Percentiles rank a stretch among this genome's conserved stretches.
These are phyloP conservation scores for Shinisaurus crocodilurus DNA, from an alignment of 2,113 vertebrate genomes.

Conservation along the genomic window DNA sequence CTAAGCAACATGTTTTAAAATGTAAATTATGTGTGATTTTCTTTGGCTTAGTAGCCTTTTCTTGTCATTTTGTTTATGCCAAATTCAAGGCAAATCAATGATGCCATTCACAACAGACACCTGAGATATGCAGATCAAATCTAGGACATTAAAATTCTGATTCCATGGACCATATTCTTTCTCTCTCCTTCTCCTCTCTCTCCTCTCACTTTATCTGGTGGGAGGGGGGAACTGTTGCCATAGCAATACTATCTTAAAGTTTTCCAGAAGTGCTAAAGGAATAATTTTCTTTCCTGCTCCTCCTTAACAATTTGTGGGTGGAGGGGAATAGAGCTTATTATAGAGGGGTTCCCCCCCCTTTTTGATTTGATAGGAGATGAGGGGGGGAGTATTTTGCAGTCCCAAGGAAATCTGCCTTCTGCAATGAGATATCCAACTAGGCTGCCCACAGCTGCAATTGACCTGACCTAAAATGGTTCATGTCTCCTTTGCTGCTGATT, in stretches of 20 bases:
- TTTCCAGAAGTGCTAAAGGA: slow-evolving; percentile 79
- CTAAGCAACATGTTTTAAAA: slow-evolving; percentile 9
- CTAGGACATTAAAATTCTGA: slow-evolving; percentile 55
- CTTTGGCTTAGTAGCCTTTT: slow-evolving; percentile 37
- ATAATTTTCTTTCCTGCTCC: slow-evolving; percentile 77
- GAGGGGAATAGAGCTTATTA: slow-evolving; percentile 76
- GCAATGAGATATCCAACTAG: slow-evolving; percentile 51
- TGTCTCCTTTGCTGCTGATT: slow-evolving; percentile 36
- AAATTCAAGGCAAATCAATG: slow-evolving; percentile 60
- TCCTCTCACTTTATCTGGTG: slow-evolving; percentile 52
- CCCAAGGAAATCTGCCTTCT: slow-evolving; percentile 53
- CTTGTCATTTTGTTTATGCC: slow-evolving; percentile 60
- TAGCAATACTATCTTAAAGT: slow-evolving; percentile 83
- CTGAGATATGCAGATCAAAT: slow-evolving; percentile 49
- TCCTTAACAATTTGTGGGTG: slow-evolving; percentile 64
- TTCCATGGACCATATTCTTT: background rate
- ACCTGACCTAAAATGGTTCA: slow-evolving; percentile 54
- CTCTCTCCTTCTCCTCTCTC: slow-evolving; percentile 28
- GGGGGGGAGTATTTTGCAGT: slow-evolving; percentile 57
- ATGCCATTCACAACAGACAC: slow-evolving; percentile 58
- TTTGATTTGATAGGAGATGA: slow-evolving; percentile 58
- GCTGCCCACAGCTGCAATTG: slow-evolving; percentile 69
- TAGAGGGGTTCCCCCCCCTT: slow-evolving; percentile 56
- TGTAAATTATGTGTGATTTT: background rate
- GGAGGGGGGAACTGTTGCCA: slow-evolving; percentile 76